These are phyloP conservation scores for Thaumetopoea pityocampa DNA, from an alignment of 1,140 invertebrate species.

Conservation along the genomic window DNA sequence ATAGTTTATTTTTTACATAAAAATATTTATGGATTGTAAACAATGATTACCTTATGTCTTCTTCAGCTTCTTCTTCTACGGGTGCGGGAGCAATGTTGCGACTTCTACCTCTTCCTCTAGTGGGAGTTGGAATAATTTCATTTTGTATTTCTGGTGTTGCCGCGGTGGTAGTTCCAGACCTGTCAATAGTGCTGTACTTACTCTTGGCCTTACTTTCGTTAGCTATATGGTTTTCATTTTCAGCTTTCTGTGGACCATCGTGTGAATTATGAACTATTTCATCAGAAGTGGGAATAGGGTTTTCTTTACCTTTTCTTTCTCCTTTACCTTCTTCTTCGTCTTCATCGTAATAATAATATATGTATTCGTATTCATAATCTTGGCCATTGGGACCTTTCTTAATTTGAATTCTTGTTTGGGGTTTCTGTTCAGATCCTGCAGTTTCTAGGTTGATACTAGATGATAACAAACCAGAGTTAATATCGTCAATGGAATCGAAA, in stretches of 20 bases:
- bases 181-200: slow-evolving; percentile 82
- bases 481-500: slow-evolving; percentile 68
- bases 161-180: slow-evolving; percentile 70
- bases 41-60: slow-evolving; percentile 70
- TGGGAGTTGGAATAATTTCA: slow-evolving; percentile 80
- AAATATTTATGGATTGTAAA: slow-evolving; percentile 6
- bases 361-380: slow-evolving; percentile 94
- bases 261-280: slow-evolving; percentile 70
- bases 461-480: slow-evolving; percentile 65
- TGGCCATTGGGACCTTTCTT: slow-evolving; percentile 93
- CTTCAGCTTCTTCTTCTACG: slow-evolving; percentile 74
- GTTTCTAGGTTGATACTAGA: slow-evolving; percentile 69
- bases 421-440: slow-evolving; percentile 72
- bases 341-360: slow-evolving; percentile 93
- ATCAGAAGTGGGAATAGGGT: slow-evolving; percentile 39
- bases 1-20: neutral
- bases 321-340: slow-evolving; percentile 79
- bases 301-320: slow-evolving; percentile 50
- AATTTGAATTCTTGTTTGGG: slow-evolving; percentile 84
- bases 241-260: slow-evolving; percentile 76
- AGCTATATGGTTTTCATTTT: slow-evolving; percentile 64
- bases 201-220: slow-evolving; percentile 70
- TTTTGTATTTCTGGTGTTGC: slow-evolving; percentile 78
- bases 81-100: slow-evolving; percentile 75
- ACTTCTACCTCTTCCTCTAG: slow-evolving; percentile 74